Evolutionary conservation across 2,113 vertebrate species (phyloP), one percentile per base, ranked within the genome.

Genomic region (Ellobius talpinus): DNA sequence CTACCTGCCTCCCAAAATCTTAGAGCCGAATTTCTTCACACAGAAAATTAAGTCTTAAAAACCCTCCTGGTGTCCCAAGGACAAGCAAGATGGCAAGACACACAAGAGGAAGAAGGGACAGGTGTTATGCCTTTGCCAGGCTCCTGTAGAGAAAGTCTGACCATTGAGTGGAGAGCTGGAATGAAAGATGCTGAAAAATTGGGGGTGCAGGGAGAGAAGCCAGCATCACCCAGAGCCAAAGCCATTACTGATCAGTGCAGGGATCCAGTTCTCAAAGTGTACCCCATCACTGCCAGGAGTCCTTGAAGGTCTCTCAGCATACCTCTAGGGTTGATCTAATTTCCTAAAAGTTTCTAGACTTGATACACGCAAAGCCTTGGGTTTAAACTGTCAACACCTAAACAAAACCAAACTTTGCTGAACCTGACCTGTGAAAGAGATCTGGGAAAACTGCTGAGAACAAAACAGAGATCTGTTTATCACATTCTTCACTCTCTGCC

Each of bases 1-100:
- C 36, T 89, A n/a, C 76, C 17, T 66, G 17, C 17, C 63, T 63
- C 16, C 10, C 17, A 39, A 58, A 70, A 70, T 87, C 33, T 96
- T 42, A 94, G 50, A 77, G 85, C 11, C 31, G 72, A 36, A 63
- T 11, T 26, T 81, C 58, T 50, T 97, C 76, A 63, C 24, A 86
- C 66, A 81, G 78, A 90, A 93, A 94, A 92, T 45, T 50, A 89
- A 94, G 19, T 86, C n/a, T 89, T 50, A 45, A 90, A 42, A 74
- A 47, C 50, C 1, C 87, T 90, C 36, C 16, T 39, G 21, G 36
- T 31, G 47, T 47, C 66, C 61, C 68, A 89, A 66, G 29, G 78
- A 77, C 39, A 96, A 84, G 26, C 52, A 81, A 87, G 93, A 47
- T 5, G n/a, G n/a, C 47, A 87, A 89, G 39, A 81, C 23, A 14